Conservation (phyloP, 2,113 vertebrate species). For the Nothoprocta perdicaria region DNA sequence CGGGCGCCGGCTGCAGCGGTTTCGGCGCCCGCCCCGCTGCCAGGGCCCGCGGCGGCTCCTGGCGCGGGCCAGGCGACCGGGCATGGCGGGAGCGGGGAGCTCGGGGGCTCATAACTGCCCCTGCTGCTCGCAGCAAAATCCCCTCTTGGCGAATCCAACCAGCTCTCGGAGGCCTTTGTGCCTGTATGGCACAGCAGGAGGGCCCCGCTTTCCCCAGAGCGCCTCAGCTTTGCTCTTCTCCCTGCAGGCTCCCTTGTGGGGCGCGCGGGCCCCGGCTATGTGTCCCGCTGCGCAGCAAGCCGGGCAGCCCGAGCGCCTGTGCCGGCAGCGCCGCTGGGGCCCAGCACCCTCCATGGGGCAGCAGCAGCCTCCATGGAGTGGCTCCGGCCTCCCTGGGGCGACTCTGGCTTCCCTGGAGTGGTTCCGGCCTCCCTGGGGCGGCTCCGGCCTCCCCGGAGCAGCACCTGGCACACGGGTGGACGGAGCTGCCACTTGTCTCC, state of each 20-base stretch:
- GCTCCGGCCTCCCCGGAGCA: background rate
- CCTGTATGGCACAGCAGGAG: background rate
- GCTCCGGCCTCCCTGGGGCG: too few species aligned
- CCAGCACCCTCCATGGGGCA: too few species aligned
- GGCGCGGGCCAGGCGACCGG: background rate
- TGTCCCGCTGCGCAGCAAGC: too few species aligned
- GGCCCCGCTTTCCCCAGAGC: too few species aligned
- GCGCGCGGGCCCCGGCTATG: rapidly evolving
- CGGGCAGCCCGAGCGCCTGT: too few species aligned
- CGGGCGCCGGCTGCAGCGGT: background rate
- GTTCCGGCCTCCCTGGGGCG: too few species aligned
- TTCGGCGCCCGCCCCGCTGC: background rate
- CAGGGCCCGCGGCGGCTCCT: rapidly evolving
- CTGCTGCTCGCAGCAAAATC: background rate
- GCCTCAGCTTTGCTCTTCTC: rapidly evolving
- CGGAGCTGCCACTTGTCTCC: background rate
- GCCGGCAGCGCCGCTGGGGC: background rate
- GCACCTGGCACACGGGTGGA: background rate
- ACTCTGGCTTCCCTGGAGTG: too few species aligned
- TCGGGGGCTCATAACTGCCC: background rate
- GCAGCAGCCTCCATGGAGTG: too few species aligned
- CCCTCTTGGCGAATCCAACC: background rate
- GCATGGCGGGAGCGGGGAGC: background rate
- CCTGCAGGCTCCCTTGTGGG: background rate
- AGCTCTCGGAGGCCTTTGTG: background rate